These are phyloP conservation scores for Poecilobothrus nobilitatus DNA, from an alignment of 2,888 invertebrate genomes.

Conservation along the genomic window DNA sequence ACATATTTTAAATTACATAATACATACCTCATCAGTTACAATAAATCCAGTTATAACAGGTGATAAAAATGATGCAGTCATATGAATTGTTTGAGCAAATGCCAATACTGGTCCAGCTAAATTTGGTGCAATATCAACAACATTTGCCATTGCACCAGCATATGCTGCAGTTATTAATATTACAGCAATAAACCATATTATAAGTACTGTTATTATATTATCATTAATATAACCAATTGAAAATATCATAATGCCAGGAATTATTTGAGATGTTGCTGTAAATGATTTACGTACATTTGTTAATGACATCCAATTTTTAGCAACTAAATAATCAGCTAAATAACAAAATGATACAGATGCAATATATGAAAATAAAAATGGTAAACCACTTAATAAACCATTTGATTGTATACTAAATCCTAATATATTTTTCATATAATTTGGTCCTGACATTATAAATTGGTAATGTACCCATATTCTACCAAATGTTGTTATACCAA, in stretches of 20 bases:
- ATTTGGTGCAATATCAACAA: constrained; percentile 71
- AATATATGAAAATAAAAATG: constrained; percentile 61
- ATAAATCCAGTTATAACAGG: constrained; percentile 56
- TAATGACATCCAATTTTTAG: constrained; percentile 50
- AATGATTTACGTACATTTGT: constrained; percentile 60
- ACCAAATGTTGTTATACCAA: constrained; percentile 65
- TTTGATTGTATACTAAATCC: constrained; percentile 63
- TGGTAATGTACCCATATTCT: constrained; percentile 66
- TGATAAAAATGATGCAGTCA: constrained; percentile 63
- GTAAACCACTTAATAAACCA: constrained; percentile 57
- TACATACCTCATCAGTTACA: constrained; percentile 50
- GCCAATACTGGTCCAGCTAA: constrained; percentile 64
- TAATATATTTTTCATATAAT: constrained; percentile 61
- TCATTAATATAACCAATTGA: constrained; percentile 57
- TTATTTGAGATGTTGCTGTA: constrained; percentile 59
- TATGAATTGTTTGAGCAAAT: constrained; percentile 68
- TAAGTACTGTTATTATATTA: constrained; percentile 49
- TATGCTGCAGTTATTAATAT: constrained; percentile 63
- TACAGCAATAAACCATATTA: constrained; percentile 61
- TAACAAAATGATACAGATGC: constrained; percentile 63
- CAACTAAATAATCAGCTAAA: constrained; percentile 55
- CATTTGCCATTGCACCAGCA: constrained; percentile 67
- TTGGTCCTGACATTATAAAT: constrained; percentile 61
- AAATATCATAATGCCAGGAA: constrained; percentile 56
- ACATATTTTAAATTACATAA: background rate